Conservation (phyloP, 2,888 invertebrate species). For the Myathropa florea region DNA sequence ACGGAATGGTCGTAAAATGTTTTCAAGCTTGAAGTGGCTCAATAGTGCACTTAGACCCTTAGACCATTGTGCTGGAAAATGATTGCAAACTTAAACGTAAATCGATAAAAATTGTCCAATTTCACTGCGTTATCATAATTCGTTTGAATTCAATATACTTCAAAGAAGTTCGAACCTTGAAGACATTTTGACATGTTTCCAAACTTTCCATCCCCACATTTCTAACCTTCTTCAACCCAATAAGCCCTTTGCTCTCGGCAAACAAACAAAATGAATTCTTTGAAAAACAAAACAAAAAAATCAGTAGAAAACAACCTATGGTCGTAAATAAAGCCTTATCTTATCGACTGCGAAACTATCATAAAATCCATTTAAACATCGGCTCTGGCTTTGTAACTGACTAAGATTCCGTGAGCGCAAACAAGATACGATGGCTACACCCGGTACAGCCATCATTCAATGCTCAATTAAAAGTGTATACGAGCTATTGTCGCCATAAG, state of each 20-base stretch:
- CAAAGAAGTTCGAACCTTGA: background rate
- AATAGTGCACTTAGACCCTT: no score
- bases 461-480: background rate
- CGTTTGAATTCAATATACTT: no score
- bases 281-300: background rate
- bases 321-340: background rate
- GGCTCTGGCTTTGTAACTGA: background rate
- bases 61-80: no score
- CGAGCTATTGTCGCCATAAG: no score
- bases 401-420: background rate
- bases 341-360: background rate
- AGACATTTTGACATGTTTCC: background rate
- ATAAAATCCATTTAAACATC: background rate
- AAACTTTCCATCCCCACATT: background rate
- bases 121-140: no score
- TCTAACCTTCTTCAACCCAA: background rate
- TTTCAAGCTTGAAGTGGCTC: no score
- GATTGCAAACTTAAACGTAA: no score
- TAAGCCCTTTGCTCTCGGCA: background rate
- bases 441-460: background rate
- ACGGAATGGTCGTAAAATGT: no score
- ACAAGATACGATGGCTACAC: background rate
- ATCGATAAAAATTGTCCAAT: no score
- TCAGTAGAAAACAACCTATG: background rate
- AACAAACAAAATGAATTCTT: slow-evolving; percentile 1